Conservation (phyloP, 2,113 vertebrate species). For the Leiothrix lutea region DNA sequence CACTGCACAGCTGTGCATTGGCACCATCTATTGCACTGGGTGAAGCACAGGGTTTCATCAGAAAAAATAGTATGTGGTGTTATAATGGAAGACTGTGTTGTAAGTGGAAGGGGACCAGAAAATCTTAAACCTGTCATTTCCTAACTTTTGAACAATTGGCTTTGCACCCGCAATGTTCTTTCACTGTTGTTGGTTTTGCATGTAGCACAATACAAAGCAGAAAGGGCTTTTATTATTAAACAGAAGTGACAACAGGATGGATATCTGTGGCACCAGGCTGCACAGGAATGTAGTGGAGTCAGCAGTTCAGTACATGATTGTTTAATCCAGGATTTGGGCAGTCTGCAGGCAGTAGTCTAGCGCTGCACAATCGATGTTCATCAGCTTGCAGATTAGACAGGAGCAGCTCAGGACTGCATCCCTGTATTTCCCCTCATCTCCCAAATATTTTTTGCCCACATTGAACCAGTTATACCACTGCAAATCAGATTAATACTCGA, state of each 20-base stretch:
- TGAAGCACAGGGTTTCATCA: background rate
- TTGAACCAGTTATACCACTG: background rate
- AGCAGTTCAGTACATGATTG: background rate
- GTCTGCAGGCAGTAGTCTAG: background rate
- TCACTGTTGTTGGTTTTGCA: background rate
- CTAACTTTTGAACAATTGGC: background rate
- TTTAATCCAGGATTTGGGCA: conserved; percentile 38
- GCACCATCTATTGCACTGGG: conserved; percentile 9
- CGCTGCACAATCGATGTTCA: background rate
- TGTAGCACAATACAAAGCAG: background rate
- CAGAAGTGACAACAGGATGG: conserved; percentile 2
- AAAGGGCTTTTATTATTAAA: background rate
- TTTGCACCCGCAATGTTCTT: background rate
- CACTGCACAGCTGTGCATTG: background rate
- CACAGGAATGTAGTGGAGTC: conserved; percentile 26
- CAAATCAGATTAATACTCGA: background rate
- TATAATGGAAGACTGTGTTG: background rate
- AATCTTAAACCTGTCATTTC: background rate
- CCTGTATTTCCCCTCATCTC: background rate
- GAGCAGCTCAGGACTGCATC: background rate
- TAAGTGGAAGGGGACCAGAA: background rate
- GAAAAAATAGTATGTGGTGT: background rate
- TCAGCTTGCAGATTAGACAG: background rate
- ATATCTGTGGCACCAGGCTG: background rate
- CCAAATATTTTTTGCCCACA: background rate